Evolutionary conservation across 2,113 vertebrate species (phyloP).

Genomic region (Agelaius tricolor): DNA sequence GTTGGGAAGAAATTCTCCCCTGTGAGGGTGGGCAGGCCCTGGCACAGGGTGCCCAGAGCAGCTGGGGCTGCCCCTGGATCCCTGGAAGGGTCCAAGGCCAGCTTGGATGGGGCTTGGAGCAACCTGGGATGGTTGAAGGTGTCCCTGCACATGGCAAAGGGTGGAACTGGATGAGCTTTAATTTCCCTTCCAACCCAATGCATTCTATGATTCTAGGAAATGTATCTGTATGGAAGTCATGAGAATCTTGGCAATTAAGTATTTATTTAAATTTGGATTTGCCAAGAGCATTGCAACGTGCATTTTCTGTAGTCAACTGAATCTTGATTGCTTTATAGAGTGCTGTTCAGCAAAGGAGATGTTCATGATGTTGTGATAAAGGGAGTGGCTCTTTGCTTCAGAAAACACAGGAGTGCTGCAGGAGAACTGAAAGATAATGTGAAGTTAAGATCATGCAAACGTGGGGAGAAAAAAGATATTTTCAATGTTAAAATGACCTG

Average conservation of each 20-base stretch:
- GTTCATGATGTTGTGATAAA: neutral
- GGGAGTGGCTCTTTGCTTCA: neutral
- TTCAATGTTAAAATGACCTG: neutral
- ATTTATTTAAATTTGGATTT: conserved; percentile 22
- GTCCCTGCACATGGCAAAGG: neutral
- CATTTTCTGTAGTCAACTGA: neutral
- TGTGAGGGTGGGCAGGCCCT: rapidly evolving
- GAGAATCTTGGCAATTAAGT: neutral
- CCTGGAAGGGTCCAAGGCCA: neutral
- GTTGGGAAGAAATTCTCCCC: neutral
- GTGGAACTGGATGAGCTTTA: neutral
- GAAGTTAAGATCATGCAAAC: neutral
- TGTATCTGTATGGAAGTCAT: neutral
- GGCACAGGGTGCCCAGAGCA: neutral
- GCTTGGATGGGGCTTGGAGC: rapidly evolving
- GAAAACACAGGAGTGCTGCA: neutral
- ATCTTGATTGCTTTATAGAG: neutral
- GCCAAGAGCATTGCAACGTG: neutral
- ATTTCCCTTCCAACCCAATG: neutral
- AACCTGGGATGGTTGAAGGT: rapidly evolving
- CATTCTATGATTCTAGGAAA: neutral
- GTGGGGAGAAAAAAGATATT: neutral
- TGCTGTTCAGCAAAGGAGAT: neutral
- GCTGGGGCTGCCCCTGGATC: neutral
- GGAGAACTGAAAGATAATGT: neutral